phyloP scores from a whole-genome alignment of 2,797 vertebrate genomes.

The Halcyon badia region DNA sequence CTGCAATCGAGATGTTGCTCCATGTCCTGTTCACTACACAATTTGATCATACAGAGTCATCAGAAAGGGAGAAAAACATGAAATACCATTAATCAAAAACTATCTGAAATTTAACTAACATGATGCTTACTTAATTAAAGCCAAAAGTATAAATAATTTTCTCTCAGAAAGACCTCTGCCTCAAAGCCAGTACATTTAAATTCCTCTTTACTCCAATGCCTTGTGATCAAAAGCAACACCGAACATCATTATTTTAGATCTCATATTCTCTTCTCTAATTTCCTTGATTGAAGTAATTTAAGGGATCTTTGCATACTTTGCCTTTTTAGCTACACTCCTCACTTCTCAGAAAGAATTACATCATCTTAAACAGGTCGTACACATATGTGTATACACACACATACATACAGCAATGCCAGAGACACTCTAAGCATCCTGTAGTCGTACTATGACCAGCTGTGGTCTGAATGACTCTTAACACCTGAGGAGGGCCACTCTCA shows the following conservation, averaged over 20 bases:
- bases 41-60: not conserved
- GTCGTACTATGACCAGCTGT: not conserved
- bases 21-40: not conserved
- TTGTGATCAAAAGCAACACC: not conserved
- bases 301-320: not conserved
- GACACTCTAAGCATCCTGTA: not conserved
- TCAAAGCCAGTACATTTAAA: not conserved
- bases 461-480: not conserved
- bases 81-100: constrained; percentile 36
- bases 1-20: not conserved
- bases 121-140: constrained; percentile 41
- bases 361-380: not conserved
- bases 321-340: not conserved
- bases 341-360: not conserved
- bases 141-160: constrained; percentile 1
- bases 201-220: not conserved
- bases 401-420: not conserved
- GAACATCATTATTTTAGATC: not conserved
- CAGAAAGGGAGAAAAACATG: constrained; percentile 19
- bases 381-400: rapidly evolving
- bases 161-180: not conserved
- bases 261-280: not conserved
- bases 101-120: constrained; percentile 29
- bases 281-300: not conserved
- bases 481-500: not conserved